A percentile compares a stretch with the other conserved stretches of the same genome.
Conservation (phyloP, 2,113 vertebrate species). For the Malaclemys terrapin region DNA sequence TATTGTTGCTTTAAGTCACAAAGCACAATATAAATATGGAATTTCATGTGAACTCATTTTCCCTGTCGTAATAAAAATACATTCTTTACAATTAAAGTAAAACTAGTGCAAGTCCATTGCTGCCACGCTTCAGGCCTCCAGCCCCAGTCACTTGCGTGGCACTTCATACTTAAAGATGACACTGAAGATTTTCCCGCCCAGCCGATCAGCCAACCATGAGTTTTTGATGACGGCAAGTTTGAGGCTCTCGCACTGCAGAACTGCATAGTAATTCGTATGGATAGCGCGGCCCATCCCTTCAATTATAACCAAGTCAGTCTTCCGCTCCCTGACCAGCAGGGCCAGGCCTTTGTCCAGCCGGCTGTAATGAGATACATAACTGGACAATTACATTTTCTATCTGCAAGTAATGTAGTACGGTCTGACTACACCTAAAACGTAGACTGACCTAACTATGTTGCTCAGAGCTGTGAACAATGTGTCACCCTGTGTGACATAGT, state of each 20-base stretch:
- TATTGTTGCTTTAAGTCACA: slow-evolving; percentile 74
- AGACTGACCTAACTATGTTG: not conserved
- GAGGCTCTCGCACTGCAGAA: slow-evolving; percentile 93
- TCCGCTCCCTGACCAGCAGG: slow-evolving; percentile 86
- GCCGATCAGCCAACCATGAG: slow-evolving; percentile 95
- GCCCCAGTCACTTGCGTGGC: slow-evolving; percentile 74
- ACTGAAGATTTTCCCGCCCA: slow-evolving; percentile 96
- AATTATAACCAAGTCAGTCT: slow-evolving; percentile 94
- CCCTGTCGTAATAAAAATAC: slow-evolving; percentile 74
- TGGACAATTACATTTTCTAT: no score
- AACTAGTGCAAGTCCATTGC: slow-evolving; percentile 70
- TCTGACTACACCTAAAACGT: not conserved
- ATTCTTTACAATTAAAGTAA: slow-evolving; percentile 74
- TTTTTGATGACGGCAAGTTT: slow-evolving; percentile 98
- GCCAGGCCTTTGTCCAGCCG: slow-evolving; percentile 95
- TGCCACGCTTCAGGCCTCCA: not conserved
- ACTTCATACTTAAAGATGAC: slow-evolving; percentile 98
- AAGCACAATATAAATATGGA: slow-evolving; percentile 75
- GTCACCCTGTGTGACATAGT: not conserved
- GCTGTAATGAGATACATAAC: slow-evolving; percentile 80
- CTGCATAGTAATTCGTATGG: slow-evolving; percentile 96
- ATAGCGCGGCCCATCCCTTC: slow-evolving; percentile 98
- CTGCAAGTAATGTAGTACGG: not conserved
- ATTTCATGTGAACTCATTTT: slow-evolving; percentile 49
- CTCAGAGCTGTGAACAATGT: not conserved